Evolutionary conservation across 2,888 invertebrate genomes (phyloP).

Genomic region (Acheta domesticus): DNA sequence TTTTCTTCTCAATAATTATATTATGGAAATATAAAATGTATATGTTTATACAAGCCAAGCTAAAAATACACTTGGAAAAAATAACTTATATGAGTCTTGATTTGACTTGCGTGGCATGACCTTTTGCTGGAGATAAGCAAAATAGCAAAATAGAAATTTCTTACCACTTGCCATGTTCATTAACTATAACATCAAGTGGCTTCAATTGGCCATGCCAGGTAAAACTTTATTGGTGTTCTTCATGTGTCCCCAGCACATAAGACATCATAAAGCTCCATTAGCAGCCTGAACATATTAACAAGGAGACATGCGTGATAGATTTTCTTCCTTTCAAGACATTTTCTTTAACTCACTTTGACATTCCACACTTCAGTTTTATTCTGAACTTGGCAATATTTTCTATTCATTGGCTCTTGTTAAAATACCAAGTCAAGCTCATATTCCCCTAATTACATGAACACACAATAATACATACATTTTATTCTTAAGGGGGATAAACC

Average conservation of each 20-base stretch:
- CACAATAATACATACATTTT: background rate
- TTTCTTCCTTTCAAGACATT: background rate
- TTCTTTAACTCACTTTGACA: background rate
- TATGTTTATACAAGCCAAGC: conserved; percentile 8
- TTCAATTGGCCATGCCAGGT: background rate
- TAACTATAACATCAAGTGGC: background rate
- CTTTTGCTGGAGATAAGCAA: conserved; percentile 25
- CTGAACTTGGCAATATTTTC: background rate
- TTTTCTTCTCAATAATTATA: background rate
- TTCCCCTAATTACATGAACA: conserved; percentile 1
- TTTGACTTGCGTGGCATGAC: conserved; percentile 3
- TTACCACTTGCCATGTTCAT: conserved; percentile 1
- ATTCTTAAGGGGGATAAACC: too few relatives aligned
- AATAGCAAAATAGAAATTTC: conserved; percentile 29
- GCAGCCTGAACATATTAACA: background rate
- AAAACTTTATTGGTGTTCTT: conserved; percentile 27
- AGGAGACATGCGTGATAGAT: background rate
- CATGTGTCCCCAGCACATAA: conserved; percentile 25
- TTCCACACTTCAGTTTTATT: background rate
- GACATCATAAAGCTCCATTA: background rate
- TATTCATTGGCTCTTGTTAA: too few relatives aligned
- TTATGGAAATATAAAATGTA: background rate
- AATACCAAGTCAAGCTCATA: background rate
- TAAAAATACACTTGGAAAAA: background rate
- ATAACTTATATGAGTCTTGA: background rate